Evolutionary conservation across 2,888 invertebrate genomes (phyloP).

Genomic region (Ennomos erosarius): DNA sequence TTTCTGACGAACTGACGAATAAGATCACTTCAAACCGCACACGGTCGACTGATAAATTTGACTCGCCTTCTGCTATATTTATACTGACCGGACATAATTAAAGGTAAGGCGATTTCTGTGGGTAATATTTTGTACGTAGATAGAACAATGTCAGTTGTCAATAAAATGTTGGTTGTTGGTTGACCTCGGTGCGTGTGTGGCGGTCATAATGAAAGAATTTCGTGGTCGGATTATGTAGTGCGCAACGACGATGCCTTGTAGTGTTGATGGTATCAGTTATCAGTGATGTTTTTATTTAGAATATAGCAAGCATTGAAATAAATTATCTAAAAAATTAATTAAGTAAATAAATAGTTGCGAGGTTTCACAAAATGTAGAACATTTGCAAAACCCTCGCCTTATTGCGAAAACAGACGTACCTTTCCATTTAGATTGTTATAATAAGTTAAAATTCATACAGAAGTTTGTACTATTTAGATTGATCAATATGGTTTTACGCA

Average conservation of each 20-base stretch:
- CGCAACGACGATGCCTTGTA: slow-evolving; percentile 56
- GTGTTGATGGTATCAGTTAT: slow-evolving; percentile 21
- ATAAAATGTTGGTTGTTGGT: slow-evolving; percentile 59
- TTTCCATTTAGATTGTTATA: too few relatives aligned
- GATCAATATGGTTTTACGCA: too few relatives aligned
- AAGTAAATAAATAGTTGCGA: background rate
- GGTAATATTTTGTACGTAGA: slow-evolving; percentile 47
- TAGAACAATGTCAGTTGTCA: slow-evolving; percentile 82
- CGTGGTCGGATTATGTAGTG: slow-evolving; percentile 73
- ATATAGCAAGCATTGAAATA: slow-evolving; percentile 6
- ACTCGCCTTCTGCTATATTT: slow-evolving; percentile 63
- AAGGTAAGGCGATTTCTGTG: slow-evolving; percentile 65
- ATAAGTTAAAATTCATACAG: too few relatives aligned
- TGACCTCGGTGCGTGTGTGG: slow-evolving; percentile 74
- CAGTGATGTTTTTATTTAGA: slow-evolving; percentile 3
- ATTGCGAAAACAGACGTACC: too few relatives aligned
- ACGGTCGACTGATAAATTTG: slow-evolving; percentile 68
- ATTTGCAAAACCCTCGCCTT: too few relatives aligned
- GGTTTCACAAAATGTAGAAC: too few relatives aligned
- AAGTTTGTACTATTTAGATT: too few relatives aligned
- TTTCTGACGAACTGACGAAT: slow-evolving; percentile 51
- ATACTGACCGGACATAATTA: slow-evolving; percentile 78
- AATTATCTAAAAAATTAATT: slow-evolving; percentile 11
- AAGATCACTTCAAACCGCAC: slow-evolving; percentile 72
- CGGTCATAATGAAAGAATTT: slow-evolving; percentile 72